A percentile compares a stretch with the other conserved stretches of the same genome.
phyloP scores from a whole-genome alignment of 2,797 vertebrate species.

The Sebastes nivosus region DNA sequence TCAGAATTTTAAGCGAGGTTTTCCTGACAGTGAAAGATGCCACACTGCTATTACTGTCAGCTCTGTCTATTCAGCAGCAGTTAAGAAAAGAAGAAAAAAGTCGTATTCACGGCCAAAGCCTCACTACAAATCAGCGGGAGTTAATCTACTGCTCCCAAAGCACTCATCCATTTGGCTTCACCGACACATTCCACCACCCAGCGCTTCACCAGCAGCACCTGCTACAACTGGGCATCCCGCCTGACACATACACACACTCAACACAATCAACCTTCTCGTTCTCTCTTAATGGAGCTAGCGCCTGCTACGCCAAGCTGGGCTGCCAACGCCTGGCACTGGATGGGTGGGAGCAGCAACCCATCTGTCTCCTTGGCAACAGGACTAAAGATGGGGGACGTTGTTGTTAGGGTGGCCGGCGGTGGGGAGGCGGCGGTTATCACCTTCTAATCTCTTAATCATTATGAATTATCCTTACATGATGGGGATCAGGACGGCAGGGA shows the following conservation, averaged over 20 bases:
- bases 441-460: conserved; percentile 41
- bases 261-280: not conserved
- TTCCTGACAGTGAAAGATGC: not conserved
- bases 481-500: not conserved
- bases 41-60: not conserved
- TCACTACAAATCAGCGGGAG: not conserved
- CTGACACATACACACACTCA: not conserved
- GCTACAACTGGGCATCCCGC: conserved; percentile 32
- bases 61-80: not conserved
- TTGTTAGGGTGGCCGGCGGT: not conserved
- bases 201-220: conserved; percentile 38
- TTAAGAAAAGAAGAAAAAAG: not conserved
- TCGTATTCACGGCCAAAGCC: not conserved
- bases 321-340: conserved; percentile 43
- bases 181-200: conserved; percentile 40
- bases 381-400: not conserved
- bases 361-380: conserved; percentile 49
- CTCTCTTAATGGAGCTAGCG: not conserved
- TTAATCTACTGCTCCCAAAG: conserved; percentile 1
- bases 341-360: conserved; percentile 24
- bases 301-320: not conserved
- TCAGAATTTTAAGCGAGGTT: not conserved
- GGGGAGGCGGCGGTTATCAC: not conserved
- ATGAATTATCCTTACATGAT: conserved; percentile 41
- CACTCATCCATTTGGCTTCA: not conserved